Percentiles rank a stretch among this genome's conserved stretches.
phyloP scores from a whole-genome alignment of 1,140 invertebrate species.

The Hylaeus volcanicus region DNA sequence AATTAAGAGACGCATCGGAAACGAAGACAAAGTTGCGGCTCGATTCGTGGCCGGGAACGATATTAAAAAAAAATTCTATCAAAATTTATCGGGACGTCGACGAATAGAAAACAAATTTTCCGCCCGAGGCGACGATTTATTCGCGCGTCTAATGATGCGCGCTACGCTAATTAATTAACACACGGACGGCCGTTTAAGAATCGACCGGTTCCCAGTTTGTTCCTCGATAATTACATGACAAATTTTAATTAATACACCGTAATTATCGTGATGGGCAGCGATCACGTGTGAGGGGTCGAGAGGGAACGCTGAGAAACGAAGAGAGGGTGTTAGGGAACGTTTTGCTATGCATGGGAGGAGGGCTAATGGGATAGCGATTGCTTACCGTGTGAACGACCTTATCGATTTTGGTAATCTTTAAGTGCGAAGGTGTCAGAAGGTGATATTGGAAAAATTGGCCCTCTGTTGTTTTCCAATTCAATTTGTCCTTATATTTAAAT shows the following conservation, averaged over 20 bases:
- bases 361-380: no score
- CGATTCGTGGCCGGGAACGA: not conserved
- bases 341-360: no score
- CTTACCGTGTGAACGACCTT: no score
- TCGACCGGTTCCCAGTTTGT: not conserved
- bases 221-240: conserved; percentile 30
- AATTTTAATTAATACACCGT: conserved; percentile 42
- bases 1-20: conserved; percentile 33
- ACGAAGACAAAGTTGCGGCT: conserved; percentile 18
- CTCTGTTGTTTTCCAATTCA: no score
- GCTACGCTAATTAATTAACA: conserved; percentile 44
- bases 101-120: conserved; percentile 36
- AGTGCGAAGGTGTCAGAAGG: no score
- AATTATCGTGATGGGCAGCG: not conserved
- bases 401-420: no score
- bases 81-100: not conserved
- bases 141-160: conserved; percentile 34
- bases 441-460: no score
- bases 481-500: no score
- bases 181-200: conserved; percentile 27
- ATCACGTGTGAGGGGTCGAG: no score
- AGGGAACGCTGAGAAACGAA: no score
- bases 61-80: not conserved
- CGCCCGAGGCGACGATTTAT: conserved; percentile 22
- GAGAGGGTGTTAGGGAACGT: no score